Conservation (phyloP, 2,888 invertebrate genomes). For the Portevinia maculata region DNA sequence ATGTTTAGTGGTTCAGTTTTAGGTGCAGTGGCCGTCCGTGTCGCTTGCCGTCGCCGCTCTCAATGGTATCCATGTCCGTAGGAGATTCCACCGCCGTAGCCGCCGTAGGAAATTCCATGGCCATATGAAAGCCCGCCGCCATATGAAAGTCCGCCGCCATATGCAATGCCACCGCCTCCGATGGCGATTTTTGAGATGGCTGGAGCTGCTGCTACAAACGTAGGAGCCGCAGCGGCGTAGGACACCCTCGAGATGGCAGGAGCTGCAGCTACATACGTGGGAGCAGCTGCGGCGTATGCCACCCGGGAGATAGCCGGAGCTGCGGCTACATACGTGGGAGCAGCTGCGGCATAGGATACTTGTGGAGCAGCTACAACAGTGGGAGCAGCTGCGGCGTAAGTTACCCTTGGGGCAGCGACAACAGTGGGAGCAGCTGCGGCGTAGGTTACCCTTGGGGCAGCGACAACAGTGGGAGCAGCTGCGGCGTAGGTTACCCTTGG, state of each 20-base stretch:
- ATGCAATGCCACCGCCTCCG: constrained; percentile 75
- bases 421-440: constrained; percentile 60
- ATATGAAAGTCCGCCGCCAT: constrained; percentile 23
- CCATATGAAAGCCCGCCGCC: constrained; percentile 75
- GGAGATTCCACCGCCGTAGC: constrained; percentile 71
- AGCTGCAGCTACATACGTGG: constrained; percentile 56
- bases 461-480: constrained; percentile 57
- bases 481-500: constrained; percentile 1
- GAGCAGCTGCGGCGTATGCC: constrained; percentile 77
- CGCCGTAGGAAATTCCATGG: constrained; percentile 75
- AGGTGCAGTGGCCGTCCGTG: constrained; percentile 11
- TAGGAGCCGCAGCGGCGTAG: constrained; percentile 62
- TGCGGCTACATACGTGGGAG: constrained; percentile 75
- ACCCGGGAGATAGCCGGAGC: constrained; percentile 74
- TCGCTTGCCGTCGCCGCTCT: constrained; percentile 64
- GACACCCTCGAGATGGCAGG: constrained; percentile 66
- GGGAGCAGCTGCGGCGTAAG: constrained; percentile 39
- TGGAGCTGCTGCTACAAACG: constrained; percentile 60
- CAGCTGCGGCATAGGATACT: constrained; percentile 76
- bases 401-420: constrained; percentile 67
- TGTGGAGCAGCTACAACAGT: constrained; percentile 74
- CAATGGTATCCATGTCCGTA: constrained; percentile 76
- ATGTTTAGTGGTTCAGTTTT: constrained; percentile 33
- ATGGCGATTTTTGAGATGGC: constrained; percentile 77
- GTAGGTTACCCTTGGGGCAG: constrained; percentile 65